Base-by-base conservation (phyloP, 2,888 invertebrate genomes). In the Heterodera filipjevi region DNA sequence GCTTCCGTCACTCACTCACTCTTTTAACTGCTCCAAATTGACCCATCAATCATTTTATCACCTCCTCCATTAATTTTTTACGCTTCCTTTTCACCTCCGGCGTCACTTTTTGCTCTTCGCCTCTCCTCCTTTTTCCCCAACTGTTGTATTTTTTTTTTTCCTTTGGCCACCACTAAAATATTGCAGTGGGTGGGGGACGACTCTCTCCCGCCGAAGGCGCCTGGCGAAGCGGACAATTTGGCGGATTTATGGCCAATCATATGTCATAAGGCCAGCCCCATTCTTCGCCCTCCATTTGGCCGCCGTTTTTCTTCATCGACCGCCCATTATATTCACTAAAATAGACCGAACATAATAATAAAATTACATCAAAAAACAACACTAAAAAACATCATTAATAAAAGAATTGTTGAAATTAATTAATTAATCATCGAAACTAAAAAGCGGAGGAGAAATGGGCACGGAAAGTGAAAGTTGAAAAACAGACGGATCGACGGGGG, bases 181-280 rank as follows among this genome's bases (percentile, higher is more conserved):
- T 59, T 8, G 59, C 59, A 6, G 10, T 8, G 22, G 27, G 59
- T 27, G 27, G 27, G 22, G 59, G 12, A 39, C n/a, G n/a, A n/a
- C 53, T 10, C 59, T 22, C 27, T 59, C 59, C 27, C 59, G 6
- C 59, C 59, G 27, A 22, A 59, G 59, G 59, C 59, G 59, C 59
- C 59, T 59, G 59, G 59, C 59, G 59, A 59, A 59, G 59, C 59
- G 59, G 59, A 59, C 59, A 59, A 59, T 59, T 59, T 59, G 59
- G n/a, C 59, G 27, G 59, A 59, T 59, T 59, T 59, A 59, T 59
- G 59, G 59, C 59, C 59, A 59, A 59, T 59, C 59, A 59, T 59
- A 59, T 59, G 59, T 59, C 59, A 59, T 59, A 59, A 59, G 12
- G 53, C 39, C 12, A 12, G 8, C 22, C 53, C 53, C 53, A 53